These are phyloP conservation scores for Drosophila meridiana DNA, from an alignment of 2,888 invertebrate species.

Conservation along the genomic window DNA sequence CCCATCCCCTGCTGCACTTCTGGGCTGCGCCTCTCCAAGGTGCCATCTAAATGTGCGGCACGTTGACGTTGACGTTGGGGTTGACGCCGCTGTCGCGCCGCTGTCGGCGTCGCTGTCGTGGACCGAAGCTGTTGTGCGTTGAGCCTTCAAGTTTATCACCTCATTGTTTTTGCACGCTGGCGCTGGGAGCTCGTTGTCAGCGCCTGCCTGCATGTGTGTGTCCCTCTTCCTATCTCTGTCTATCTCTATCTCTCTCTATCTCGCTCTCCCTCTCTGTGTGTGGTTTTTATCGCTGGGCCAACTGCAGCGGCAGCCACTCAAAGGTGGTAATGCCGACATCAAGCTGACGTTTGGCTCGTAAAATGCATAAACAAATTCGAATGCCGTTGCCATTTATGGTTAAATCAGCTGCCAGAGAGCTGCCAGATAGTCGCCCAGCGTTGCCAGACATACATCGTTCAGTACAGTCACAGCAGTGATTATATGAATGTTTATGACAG, in stretches of 20 bases:
- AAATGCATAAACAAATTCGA: conserved; percentile 43
- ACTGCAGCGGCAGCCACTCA: conserved; percentile 54
- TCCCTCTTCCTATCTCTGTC: neutral
- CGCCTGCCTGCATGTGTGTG: conserved; percentile 21
- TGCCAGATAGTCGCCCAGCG: conserved; percentile 1
- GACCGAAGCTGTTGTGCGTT: conserved; percentile 60
- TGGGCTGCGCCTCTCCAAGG: conserved; percentile 59
- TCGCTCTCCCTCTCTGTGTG: neutral
- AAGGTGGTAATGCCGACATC: conserved; percentile 45
- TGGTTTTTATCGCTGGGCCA: conserved; percentile 63
- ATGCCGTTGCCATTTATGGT: conserved; percentile 28
- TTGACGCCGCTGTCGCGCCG: conserved; percentile 12
- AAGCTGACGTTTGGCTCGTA: conserved; percentile 30
- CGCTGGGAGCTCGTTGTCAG: conserved; percentile 50
- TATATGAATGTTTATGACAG: neutral
- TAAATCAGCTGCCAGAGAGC: conserved; percentile 10
- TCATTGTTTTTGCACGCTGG: conserved; percentile 74
- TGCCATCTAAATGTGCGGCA: conserved; percentile 70
- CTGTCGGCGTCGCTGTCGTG: conserved; percentile 27
- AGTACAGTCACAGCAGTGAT: neutral
- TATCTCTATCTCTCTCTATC: neutral
- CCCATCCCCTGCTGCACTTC: conserved; percentile 37
- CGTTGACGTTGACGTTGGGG: conserved; percentile 50
- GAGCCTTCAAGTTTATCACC: conserved; percentile 79
- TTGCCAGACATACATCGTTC: neutral